phyloP scores from a whole-genome alignment of 30 jellyfish, hydroid and myxozoan genomes.

The Aurelia coerulea region DNA sequence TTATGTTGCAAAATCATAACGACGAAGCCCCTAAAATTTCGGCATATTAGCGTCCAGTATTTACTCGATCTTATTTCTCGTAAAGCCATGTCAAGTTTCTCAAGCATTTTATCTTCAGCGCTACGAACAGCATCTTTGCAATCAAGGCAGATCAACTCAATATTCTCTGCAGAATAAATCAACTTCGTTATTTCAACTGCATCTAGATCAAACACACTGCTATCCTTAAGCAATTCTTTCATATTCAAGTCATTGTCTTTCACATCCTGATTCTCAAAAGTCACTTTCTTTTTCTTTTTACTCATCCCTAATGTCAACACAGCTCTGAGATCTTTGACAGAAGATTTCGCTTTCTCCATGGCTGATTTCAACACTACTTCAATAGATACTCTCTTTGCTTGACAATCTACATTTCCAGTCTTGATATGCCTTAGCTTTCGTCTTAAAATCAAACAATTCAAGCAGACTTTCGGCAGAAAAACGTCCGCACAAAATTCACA shows the following conservation, averaged over 20 bases:
- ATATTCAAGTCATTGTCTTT: not conserved
- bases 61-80: not conserved
- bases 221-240: not conserved
- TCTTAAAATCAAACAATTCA: constrained; percentile 9
- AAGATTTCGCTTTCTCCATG: not conserved
- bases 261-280: constrained; percentile 2
- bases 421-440: not conserved
- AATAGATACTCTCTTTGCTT: not conserved
- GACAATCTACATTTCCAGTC: no score
- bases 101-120: not conserved
- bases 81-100: not conserved
- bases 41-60: not conserved
- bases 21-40: not conserved
- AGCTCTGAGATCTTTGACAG: not conserved
- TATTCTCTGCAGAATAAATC: constrained; percentile 5
- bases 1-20: constrained; percentile 18
- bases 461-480: constrained; percentile 8
- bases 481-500: constrained; percentile 31
- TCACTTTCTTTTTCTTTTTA: constrained; percentile 24
- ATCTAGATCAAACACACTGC: not conserved
- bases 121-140: not conserved
- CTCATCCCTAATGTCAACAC: not conserved
- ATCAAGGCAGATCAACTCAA: constrained; percentile 22
- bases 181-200: constrained; percentile 9
- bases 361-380: not conserved